Evolutionary conservation across 1,140 invertebrate genomes (phyloP), one percentile per base, ranked within the genome.

Genomic region (Drosophila bifasciata): DNA sequence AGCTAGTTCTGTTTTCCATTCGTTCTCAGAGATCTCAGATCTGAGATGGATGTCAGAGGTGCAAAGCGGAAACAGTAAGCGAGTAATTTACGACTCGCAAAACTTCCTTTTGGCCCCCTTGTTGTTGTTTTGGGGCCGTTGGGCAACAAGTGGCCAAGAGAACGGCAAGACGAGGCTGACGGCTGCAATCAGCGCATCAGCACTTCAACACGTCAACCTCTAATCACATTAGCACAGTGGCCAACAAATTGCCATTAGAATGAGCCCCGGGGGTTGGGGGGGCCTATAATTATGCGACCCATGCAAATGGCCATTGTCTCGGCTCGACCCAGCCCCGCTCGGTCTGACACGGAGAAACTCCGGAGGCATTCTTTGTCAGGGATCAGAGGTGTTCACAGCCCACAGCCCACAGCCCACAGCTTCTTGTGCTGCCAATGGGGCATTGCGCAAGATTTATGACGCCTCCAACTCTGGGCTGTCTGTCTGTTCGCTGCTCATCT

Each of bases 391-490:
- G 60, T 69, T 74, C 73, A 76, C 70, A 74, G 77, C 44, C 55
- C 77, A 58, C 60, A 75, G 50, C 53, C 52, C 80, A 75, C 61
- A 64, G 44, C 28, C 32, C 16, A 39, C 21, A 21, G 32, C 11
- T 2, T 36, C 32, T 36, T 32, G 48, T 41, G 32, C 39, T 60
- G 68, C 73, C 81, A 81, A 85, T 85, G 81, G 84, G 81, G 45
- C 81, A 76, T 85, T 85, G 74, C 77, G 73, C 81, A 85, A 85
- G 77, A 85, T 85, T 85, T 86, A 85, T 85, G 75, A 77, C 81
- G 83, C 83, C 81, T 86, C 58, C 61, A 28, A 62, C 59, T 36
- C 32, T 44, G 17, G 44, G 45, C 21, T 53, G 46, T n/a, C 44
- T 32, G 5, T 0, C 1, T 5, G 23, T 25, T 25, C 28, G 32